A percentile compares a stretch with the other conserved stretches of the same genome.
Evolutionary conservation across 1,140 invertebrate genomes (phyloP).

Genomic region (Scylla paramamosain): DNA sequence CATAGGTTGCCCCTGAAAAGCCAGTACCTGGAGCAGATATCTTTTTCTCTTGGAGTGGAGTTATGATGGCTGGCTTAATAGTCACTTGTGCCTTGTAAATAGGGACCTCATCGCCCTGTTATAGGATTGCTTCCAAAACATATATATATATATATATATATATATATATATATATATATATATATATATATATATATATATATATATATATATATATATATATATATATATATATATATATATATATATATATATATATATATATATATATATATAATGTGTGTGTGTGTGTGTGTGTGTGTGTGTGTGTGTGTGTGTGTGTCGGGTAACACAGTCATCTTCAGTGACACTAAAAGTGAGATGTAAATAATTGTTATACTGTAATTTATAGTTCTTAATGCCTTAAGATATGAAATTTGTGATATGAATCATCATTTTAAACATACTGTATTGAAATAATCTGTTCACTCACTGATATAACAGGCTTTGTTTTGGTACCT

Average conservation of each 20-base stretch:
- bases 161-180: slow-evolving; percentile 53
- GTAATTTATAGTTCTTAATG: not conserved
- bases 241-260: slow-evolving; percentile 41
- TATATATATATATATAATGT: slow-evolving; percentile 42
- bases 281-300: not conserved
- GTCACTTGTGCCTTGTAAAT: not conserved
- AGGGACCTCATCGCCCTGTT: not conserved
- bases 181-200: slow-evolving; percentile 55
- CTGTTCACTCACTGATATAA: not conserved
- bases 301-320: not conserved
- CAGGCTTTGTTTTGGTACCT: not conserved
- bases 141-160: slow-evolving; percentile 47
- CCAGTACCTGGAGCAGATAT: slow-evolving; percentile 61
- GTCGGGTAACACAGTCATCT: not conserved
- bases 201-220: slow-evolving; percentile 54
- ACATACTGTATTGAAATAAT: not conserved
- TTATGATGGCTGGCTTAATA: slow-evolving; percentile 53
- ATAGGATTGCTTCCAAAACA: not conserved
- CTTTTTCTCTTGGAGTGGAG: slow-evolving; percentile 52
- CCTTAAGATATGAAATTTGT: not conserved
- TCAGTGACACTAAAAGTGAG: not conserved
- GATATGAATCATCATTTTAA: not conserved
- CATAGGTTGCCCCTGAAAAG: slow-evolving; percentile 62
- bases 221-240: slow-evolving; percentile 50
- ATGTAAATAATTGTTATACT: slow-evolving; percentile 25